Evolutionary conservation across 2,113 vertebrate species (phyloP).

Genomic region (Xenus cinereus): DNA sequence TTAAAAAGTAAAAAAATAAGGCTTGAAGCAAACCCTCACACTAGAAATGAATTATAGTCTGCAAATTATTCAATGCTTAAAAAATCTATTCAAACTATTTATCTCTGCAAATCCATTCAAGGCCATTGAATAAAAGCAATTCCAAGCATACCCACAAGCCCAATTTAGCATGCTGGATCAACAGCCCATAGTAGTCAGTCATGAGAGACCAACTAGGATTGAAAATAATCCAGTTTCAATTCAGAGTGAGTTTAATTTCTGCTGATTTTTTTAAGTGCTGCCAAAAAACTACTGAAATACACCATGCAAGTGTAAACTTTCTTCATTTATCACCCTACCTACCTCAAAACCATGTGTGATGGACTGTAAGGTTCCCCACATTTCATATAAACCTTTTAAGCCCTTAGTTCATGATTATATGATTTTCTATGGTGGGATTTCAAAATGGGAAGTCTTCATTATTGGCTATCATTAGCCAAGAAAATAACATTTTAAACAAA

Average conservation of each 20-base stretch:
- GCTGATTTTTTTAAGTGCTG: not conserved
- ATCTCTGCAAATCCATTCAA: not conserved
- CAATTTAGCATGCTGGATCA: not conserved
- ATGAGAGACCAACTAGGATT: not conserved
- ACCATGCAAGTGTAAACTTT: not conserved
- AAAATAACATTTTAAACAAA: not conserved
- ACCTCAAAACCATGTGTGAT: rapidly evolving
- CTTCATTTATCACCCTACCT: not conserved
- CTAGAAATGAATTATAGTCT: not conserved
- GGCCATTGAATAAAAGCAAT: not conserved
- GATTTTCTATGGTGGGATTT: not conserved
- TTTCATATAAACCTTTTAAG: not conserved
- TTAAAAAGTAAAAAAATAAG: not conserved
- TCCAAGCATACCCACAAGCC: not conserved
- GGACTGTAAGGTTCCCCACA: not conserved
- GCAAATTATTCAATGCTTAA: not conserved
- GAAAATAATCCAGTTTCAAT: not conserved
- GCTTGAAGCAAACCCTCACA: not conserved
- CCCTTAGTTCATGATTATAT: not conserved
- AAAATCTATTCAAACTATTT: not conserved
- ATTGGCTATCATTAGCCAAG: not conserved
- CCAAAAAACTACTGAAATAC: not conserved
- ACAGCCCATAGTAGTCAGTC: not conserved
- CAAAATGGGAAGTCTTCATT: not conserved
- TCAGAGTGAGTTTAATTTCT: not conserved